Percentiles rank a stretch among this genome's conserved stretches.
Conservation (phyloP, 2,113 vertebrate genomes). For the Hippopotamus amphibius region DNA sequence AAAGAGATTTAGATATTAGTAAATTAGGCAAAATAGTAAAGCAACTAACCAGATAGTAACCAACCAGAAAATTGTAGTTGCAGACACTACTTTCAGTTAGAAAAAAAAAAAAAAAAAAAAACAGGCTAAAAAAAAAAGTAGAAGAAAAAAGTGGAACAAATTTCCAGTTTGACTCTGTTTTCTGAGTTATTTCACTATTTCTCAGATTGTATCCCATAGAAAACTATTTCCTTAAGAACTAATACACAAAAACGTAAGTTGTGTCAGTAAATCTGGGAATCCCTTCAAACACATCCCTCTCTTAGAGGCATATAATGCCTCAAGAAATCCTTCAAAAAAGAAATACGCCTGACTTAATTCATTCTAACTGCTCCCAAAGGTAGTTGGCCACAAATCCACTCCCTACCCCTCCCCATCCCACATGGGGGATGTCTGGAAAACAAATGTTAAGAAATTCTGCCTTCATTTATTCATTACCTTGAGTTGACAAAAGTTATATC, state of each 20-base stretch:
- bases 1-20: background rate
- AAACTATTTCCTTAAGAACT: background rate
- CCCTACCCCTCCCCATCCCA: background rate
- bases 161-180: background rate
- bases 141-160: background rate
- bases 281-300: background rate
- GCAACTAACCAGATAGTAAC: background rate
- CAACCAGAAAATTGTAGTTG: background rate
- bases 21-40: background rate
- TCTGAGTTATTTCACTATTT: background rate
- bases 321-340: constrained; percentile 30
- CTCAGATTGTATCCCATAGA: background rate
- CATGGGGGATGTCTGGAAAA: background rate
- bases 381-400: background rate
- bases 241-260: background rate
- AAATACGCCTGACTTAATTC: background rate
- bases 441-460: background rate
- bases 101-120: background rate
- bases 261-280: background rate
- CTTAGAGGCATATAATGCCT: background rate
- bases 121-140: background rate
- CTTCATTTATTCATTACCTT: background rate
- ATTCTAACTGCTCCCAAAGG: background rate
- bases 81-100: background rate
- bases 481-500: background rate